Evolutionary conservation across 2,888 invertebrate genomes (phyloP).

Genomic region (Pseudococcus viburni): DNA sequence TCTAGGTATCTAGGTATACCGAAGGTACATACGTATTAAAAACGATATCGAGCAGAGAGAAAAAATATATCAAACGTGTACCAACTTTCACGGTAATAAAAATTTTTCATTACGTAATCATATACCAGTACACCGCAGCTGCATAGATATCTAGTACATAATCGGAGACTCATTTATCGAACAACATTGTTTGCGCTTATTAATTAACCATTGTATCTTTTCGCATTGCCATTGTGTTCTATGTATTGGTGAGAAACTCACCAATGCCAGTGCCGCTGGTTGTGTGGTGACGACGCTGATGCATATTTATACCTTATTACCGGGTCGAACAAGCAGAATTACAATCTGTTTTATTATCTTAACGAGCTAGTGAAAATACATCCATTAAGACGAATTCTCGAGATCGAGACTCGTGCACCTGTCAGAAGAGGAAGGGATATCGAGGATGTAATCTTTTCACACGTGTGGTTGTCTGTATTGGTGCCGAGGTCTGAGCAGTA

Average conservation of each 20-base stretch:
- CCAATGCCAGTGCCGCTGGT: neutral
- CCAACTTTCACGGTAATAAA: conserved; percentile 7
- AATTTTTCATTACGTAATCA: neutral
- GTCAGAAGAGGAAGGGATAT: neutral
- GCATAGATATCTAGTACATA: conserved; percentile 1
- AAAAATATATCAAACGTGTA: neutral
- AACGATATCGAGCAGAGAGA: neutral
- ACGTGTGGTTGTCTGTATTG: neutral
- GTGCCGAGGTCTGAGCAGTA: neutral
- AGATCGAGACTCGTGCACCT: neutral
- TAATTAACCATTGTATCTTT: conserved; percentile 11
- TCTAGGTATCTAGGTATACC: neutral
- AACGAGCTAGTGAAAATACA: conserved; percentile 2
- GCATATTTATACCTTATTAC: conserved; percentile 26
- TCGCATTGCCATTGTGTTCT: neutral
- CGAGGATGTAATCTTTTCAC: neutral
- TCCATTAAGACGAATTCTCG: neutral
- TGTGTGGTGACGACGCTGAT: neutral
- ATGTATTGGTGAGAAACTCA: neutral
- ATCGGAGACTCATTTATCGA: neutral
- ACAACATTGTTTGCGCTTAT: conserved; percentile 29
- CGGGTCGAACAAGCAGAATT: neutral
- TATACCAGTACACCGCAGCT: neutral
- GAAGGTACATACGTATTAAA: neutral
- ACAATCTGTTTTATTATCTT: conserved; percentile 5